A percentile compares a stretch with the other conserved stretches of the same genome.
Evolutionary conservation across 2,113 vertebrate species (phyloP).

Genomic region (Jaculus jaculus): DNA sequence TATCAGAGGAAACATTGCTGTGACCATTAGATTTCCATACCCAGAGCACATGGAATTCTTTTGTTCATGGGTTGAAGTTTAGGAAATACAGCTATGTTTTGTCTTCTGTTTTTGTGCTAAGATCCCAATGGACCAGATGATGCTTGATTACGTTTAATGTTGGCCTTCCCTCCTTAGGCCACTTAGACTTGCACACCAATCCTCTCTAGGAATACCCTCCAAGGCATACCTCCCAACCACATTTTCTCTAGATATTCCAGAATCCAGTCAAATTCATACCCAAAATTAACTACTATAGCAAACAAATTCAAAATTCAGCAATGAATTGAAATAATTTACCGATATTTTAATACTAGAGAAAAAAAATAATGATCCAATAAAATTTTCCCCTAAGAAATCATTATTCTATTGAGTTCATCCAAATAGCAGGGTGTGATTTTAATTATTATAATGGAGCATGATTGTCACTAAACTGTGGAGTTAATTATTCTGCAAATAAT

Average conservation of each 20-base stretch:
- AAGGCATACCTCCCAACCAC: neutral
- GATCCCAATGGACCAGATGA: neutral
- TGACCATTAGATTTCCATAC: neutral
- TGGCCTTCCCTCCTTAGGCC: neutral
- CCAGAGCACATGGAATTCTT: neutral
- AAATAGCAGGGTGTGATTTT: slow-evolving; percentile 75
- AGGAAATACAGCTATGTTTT: neutral
- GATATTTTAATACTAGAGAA: slow-evolving; percentile 63
- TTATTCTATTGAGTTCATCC: slow-evolving; percentile 77
- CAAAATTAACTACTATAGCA: slow-evolving; percentile 24
- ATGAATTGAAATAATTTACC: slow-evolving; percentile 62
- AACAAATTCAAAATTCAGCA: slow-evolving; percentile 58
- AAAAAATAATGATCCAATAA: slow-evolving; percentile 68
- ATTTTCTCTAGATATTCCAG: neutral
- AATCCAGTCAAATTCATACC: neutral
- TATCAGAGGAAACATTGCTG: neutral
- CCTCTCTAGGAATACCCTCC: neutral
- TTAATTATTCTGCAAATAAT: slow-evolving; percentile 84
- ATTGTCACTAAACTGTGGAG: slow-evolving; percentile 81
- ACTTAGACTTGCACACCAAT: neutral
- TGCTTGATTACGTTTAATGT: neutral
- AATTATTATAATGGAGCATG: slow-evolving; percentile 80
- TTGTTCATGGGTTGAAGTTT: neutral
- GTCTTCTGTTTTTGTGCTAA: neutral
- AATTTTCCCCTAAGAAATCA: slow-evolving; percentile 74